These are phyloP conservation scores for Crotalus helleri DNA, from an alignment of 2,113 vertebrate species.

Conservation along the genomic window DNA sequence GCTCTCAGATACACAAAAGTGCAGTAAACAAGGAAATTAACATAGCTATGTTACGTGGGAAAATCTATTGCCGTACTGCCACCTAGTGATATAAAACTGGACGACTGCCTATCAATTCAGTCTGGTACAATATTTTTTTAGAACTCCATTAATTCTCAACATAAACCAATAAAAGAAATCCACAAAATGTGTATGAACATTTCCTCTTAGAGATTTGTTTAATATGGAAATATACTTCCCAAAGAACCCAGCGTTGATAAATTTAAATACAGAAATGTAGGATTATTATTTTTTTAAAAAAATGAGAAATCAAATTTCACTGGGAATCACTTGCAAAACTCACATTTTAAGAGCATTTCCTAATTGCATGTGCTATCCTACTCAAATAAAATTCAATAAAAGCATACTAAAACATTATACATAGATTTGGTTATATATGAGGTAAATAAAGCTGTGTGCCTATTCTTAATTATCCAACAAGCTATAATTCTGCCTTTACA, in stretches of 20 bases:
- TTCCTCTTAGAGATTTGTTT: background rate
- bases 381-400: background rate
- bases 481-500: background rate
- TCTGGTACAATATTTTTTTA: background rate
- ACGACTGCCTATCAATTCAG: background rate
- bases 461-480: background rate
- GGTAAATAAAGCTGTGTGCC: background rate
- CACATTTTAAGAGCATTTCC: background rate
- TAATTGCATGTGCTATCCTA: background rate
- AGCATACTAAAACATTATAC: background rate
- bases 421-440: background rate
- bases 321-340: background rate
- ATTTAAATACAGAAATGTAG: background rate
- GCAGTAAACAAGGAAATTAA: background rate
- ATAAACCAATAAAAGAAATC: background rate
- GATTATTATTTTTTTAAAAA: background rate
- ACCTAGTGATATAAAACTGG: background rate
- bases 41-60: no score
- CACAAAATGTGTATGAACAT: background rate
- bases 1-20: background rate
- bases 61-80: background rate
- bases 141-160: background rate
- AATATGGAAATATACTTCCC: background rate
- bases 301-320: background rate
- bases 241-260: background rate